Conservation (phyloP, 2,888 invertebrate genomes). For the Iselma pallidipennis region DNA sequence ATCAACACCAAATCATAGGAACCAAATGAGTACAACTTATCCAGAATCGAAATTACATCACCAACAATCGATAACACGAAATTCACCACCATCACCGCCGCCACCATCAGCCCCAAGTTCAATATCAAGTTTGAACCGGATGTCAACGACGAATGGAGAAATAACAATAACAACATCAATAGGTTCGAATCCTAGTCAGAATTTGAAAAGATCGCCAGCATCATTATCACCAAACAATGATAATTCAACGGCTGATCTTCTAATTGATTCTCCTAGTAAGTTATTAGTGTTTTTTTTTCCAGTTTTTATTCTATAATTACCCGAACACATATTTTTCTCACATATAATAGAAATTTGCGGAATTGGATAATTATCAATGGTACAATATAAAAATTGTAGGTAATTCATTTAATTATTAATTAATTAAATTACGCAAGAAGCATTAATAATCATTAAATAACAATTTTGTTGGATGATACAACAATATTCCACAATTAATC, state of each 20-base stretch:
- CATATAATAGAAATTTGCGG: conserved; percentile 11
- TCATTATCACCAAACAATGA: conserved; percentile 67
- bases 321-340: neutral
- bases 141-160: conserved; percentile 78
- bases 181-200: conserved; percentile 59
- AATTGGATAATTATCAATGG: conserved; percentile 27
- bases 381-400: conserved; percentile 31
- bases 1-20: conserved; percentile 50
- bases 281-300: conserved; percentile 35
- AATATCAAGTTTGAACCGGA: conserved; percentile 60
- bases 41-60: conserved; percentile 47
- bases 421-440: conserved; percentile 51
- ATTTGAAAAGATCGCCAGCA: conserved; percentile 67
- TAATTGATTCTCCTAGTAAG: conserved; percentile 87
- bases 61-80: conserved; percentile 40
- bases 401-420: conserved; percentile 50
- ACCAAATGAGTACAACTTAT: conserved; percentile 44
- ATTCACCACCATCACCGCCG: conserved; percentile 53
- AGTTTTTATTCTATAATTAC: neutral
- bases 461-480: conserved; percentile 38
- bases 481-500: conserved; percentile 38
- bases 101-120: conserved; percentile 8
- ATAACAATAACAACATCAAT: conserved; percentile 81
- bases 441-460: conserved; percentile 46
- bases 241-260: conserved; percentile 68